Base-by-base conservation (phyloP, 2,797 vertebrate genomes). In the Sebastes miniatus region DNA sequence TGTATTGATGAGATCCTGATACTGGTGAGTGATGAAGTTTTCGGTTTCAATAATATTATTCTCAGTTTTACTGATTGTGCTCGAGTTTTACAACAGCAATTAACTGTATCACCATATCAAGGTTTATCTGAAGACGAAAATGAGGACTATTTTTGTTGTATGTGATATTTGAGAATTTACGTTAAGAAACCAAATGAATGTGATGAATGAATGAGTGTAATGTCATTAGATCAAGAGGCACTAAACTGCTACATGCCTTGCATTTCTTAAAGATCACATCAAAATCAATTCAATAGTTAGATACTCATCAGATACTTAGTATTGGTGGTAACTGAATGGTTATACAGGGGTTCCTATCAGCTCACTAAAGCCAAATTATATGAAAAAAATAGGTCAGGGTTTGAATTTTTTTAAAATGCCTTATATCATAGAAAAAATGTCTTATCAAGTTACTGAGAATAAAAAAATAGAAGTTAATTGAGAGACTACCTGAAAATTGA, bases 1-100 rank as follows among this genome's bases (percentile, higher is more conserved):
- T 36, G 52, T 43, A 43, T 20, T 11, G 10, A 76, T 29, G 14
- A 57, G 34, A 80, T 69, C 52, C 69, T n/a, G 29, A 76, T 16
- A 52, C 69, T 50, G 88, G 91, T 94, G 71, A 91, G 92, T 90
- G 64, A 76, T 8, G 6, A 22, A 5, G 3, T 32, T 71, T 81
- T 58, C 63, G 7, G 7, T 81, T 85, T 78, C 10, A 67, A 14
- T 63, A 67, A 14, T 63, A 22, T 43, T 79, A 16, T 56, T 29
- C 9, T 47, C 1, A 25, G 6, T n/a, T 43, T 14, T 63, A 9
- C 11, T 3, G 2, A 69, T 13, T 71, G 16, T n/a, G 12, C 2
- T 34, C 12, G 2, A 69, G 20, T 16, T 77, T 57, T 25, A 22
- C 68, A 11, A 18, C n/a, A 32, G 36, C 5, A 47, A 61, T 43